These are phyloP conservation scores for Aspidiotus destructor DNA, from an alignment of 2,888 invertebrate species.

Conservation along the genomic window DNA sequence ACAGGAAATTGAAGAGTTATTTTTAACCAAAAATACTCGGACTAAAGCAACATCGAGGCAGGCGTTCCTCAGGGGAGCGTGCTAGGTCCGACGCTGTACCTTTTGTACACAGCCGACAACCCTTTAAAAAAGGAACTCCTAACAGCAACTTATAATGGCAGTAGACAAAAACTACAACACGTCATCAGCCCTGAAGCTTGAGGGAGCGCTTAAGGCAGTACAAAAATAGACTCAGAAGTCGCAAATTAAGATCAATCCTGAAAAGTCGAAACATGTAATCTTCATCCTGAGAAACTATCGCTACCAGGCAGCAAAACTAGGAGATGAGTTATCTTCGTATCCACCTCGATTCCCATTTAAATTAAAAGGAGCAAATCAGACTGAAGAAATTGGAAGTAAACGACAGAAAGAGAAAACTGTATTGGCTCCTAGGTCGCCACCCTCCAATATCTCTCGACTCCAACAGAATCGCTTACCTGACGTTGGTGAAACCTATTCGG, in stretches of 20 bases:
- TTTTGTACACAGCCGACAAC: conserved; percentile 4
- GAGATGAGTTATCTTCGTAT: not conserved
- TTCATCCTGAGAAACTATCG: conserved; percentile 1
- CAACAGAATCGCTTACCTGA: no score
- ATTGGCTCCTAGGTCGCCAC: not conserved
- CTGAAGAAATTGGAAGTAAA: not conserved
- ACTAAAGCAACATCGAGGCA: not conserved
- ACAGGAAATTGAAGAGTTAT: no score
- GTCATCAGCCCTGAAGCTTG: not conserved
- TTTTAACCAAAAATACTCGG: not conserved
- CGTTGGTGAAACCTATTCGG: no score
- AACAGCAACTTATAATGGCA: not conserved
- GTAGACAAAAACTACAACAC: not conserved
- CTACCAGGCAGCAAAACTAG: not conserved
- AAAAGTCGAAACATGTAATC: not conserved
- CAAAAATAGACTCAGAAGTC: not conserved
- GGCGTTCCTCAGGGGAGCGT: not conserved
- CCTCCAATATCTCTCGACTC: not conserved
- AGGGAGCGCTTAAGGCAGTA: not conserved
- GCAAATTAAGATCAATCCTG: not conserved
- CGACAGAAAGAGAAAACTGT: not conserved
- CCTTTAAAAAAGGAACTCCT: not conserved
- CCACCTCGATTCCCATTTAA: not conserved
- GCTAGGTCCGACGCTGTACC: conserved; percentile 1
- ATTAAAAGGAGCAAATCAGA: not conserved